Conservation (phyloP, 2,113 vertebrate genomes). For the Gallinago undulata region DNA sequence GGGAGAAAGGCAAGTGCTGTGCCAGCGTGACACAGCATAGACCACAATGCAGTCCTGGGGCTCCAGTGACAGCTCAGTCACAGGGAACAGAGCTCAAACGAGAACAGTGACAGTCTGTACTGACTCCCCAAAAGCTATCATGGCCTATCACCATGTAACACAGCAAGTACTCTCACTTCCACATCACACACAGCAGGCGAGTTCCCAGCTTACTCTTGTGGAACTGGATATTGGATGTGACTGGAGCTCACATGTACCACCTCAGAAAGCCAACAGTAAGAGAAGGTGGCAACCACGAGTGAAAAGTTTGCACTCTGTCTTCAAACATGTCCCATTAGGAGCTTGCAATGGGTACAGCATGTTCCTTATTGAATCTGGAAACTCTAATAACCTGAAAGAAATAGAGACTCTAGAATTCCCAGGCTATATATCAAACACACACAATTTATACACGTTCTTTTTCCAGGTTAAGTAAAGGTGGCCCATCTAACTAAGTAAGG, state of each 20-base stretch:
- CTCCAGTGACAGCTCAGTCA: neutral
- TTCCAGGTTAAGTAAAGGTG: neutral
- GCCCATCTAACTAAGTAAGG: neutral
- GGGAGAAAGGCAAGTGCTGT: slow-evolving; percentile 66
- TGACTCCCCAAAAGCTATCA: neutral
- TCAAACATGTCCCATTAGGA: neutral
- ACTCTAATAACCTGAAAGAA: neutral
- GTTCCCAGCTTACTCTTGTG: neutral
- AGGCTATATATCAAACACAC: neutral
- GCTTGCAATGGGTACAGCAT: neutral
- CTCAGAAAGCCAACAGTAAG: neutral
- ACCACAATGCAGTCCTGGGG: neutral
- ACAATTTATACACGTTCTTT: neutral
- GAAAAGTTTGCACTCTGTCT: neutral
- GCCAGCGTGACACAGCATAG: neutral
- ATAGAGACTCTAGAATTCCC: neutral
- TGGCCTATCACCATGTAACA: neutral
- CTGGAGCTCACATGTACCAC: neutral
- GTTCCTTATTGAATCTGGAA: neutral
- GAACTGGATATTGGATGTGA: neutral
- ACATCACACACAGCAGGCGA: neutral
- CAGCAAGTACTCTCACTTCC: neutral
- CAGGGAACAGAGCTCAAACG: neutral
- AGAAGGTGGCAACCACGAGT: neutral
- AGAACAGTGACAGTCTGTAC: neutral